Base-by-base conservation (phyloP, 2,888 invertebrate species). In the Callinectes sapidus region DNA sequence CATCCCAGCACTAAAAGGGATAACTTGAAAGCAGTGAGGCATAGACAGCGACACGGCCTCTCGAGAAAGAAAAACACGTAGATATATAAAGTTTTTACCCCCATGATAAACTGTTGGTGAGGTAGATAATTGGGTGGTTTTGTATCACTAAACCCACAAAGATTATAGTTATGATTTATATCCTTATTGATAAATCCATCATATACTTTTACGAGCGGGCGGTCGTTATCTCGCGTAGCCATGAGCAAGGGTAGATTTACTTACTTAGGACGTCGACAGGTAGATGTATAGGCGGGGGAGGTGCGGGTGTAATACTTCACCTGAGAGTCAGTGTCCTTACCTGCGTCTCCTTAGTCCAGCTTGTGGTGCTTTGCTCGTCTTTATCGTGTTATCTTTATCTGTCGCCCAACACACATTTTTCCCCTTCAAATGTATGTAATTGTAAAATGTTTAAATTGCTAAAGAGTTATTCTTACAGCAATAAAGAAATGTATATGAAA, bases 101-200 rank as follows among this genome's bases (percentile, higher is more conserved):
- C 54, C 35, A 32, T 61, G 28, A 88, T 88, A 88, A 55, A 88
- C 42, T 18, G 35, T n/a, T n/a, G 32, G 8, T 32, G 55, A 28
- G 55, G 28, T 2, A 87, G 48, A 48, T 87, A 87, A 87, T 87
- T 48, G 48, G 54, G 23, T 54, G 32, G 54, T 55, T 18, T 55
- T 35, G 18, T n/a, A 88, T 71, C 71, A 71, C 71, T 71, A 71
- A 71, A 71, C 71, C n/a, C 71, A 71, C 71, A 71, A 28, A 71
- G 71, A 71, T 71, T 71, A 71, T 28, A 48, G 48, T 71, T 18
- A 28, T 71, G 71, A 71, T 71, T 71, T 71, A 71, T 71, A 28
- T 71, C 28, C 71, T 71, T 71, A 71, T 71, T 71, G 71, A 71
- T 71, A 71, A 71, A 71, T 71, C 71, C 71, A 71, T 71, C 71